A percentile compares a stretch with the other conserved stretches of the same genome.
phyloP scores from a whole-genome alignment of 1,140 invertebrate species.

The Heliconius hermathena region DNA sequence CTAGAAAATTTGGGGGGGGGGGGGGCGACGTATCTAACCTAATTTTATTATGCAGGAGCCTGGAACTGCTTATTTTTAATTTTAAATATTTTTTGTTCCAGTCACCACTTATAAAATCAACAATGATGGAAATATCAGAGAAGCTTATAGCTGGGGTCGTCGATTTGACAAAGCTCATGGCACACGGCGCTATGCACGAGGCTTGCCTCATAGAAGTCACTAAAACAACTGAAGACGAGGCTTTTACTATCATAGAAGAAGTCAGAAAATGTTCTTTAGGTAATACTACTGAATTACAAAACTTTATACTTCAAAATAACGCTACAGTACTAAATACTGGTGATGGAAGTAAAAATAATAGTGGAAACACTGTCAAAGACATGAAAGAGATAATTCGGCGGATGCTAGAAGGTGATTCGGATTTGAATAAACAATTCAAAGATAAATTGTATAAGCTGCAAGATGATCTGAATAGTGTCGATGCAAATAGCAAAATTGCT shows the following conservation, averaged over 20 bases:
- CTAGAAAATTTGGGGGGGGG: too few relatives aligned
- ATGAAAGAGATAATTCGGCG: constrained; percentile 57
- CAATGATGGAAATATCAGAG: constrained; percentile 69
- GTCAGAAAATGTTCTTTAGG: constrained; percentile 56
- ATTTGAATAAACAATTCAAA: constrained; percentile 49
- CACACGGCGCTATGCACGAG: constrained; percentile 74
- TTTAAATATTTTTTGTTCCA: constrained; percentile 43
- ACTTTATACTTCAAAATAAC: constrained; percentile 57
- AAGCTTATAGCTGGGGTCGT: constrained; percentile 68
- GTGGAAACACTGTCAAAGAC: constrained; percentile 43
- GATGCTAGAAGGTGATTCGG: constrained; percentile 51
- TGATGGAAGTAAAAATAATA: constrained; percentile 31
- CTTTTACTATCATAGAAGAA: constrained; percentile 49
- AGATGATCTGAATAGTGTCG: constrained; percentile 44
- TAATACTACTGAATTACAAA: constrained; percentile 50
- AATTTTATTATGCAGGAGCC: too few relatives aligned
- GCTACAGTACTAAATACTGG: constrained; percentile 62
- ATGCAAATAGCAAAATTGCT: constrained; percentile 44
- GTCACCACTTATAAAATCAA: constrained; percentile 70
- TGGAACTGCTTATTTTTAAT: too few relatives aligned
- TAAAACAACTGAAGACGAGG: constrained; percentile 65
- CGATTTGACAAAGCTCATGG: constrained; percentile 67
- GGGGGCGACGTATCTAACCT: too few relatives aligned
- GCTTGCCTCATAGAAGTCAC: constrained; percentile 75
- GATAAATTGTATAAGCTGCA: constrained; percentile 51